Evolutionary conservation across 1,140 invertebrate genomes (phyloP).

Genomic region (Nephila pilipes): DNA sequence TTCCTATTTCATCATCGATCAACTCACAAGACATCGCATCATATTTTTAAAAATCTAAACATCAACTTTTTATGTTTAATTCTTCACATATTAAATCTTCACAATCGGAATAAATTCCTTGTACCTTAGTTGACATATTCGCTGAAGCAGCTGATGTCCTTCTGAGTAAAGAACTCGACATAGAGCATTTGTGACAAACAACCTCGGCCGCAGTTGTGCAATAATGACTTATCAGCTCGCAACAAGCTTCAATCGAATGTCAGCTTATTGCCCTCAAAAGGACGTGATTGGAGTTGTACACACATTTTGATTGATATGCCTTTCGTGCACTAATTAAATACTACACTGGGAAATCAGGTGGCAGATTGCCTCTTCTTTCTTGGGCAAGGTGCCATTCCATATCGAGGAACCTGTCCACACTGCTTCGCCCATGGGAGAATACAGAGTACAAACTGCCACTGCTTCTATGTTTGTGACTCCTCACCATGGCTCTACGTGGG

Average conservation of each 20-base stretch:
- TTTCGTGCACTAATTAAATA: not conserved
- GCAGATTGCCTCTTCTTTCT: slow-evolving; percentile 43
- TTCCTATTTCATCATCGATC: not conserved
- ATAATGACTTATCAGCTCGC: not conserved
- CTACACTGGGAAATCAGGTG: slow-evolving; percentile 65
- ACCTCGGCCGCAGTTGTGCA: not conserved
- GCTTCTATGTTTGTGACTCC: slow-evolving; percentile 64
- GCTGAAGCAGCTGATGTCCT: not conserved
- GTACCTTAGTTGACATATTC: not conserved
- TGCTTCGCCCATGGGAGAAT: not conserved
- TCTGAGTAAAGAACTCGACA: not conserved
- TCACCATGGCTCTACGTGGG: slow-evolving; percentile 43
- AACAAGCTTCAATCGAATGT: slow-evolving; percentile 36
- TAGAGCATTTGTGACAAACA: not conserved
- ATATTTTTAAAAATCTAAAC: not conserved
- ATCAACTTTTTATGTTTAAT: not conserved
- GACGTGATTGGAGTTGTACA: not conserved
- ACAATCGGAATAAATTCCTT: not conserved
- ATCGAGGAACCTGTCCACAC: slow-evolving; percentile 65
- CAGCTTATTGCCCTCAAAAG: not conserved
- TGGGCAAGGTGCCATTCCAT: slow-evolving; percentile 52
- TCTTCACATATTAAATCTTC: not conserved
- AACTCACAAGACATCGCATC: not conserved
- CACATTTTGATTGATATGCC: slow-evolving; percentile 20
- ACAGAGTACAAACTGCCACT: slow-evolving; percentile 58